Evolutionary conservation across 2,113 vertebrate species (phyloP).

Genomic region (Austrofundulus limnaeus): DNA sequence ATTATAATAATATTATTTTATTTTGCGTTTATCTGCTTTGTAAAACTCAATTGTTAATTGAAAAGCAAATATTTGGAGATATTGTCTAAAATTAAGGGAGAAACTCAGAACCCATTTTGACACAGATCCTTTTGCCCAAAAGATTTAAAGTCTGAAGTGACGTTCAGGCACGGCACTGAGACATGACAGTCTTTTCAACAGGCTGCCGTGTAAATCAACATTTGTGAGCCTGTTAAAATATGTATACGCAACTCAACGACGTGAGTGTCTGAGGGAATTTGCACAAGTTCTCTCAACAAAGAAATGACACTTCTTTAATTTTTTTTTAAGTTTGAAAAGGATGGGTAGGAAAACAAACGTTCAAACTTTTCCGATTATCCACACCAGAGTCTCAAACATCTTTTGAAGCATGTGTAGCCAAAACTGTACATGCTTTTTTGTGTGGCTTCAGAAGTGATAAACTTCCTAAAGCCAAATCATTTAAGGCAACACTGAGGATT

Average conservation of each 20-base stretch:
- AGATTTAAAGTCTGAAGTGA: slow-evolving; percentile 9
- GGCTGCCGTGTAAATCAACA: slow-evolving; percentile 22
- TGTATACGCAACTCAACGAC: slow-evolving; percentile 15
- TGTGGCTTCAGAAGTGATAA: slow-evolving; percentile 1
- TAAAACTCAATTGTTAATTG: slow-evolving; percentile 8
- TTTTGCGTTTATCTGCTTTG: not conserved
- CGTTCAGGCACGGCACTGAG: slow-evolving; percentile 4
- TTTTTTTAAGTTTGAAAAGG: too few species aligned
- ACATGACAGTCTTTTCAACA: slow-evolving; percentile 26
- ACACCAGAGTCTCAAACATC: not conserved
- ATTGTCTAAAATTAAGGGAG: not conserved
- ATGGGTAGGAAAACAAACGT: not conserved
- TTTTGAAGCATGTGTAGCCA: not conserved
- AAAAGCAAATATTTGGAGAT: not conserved
- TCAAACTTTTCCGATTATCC: not conserved
- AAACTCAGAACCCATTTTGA: slow-evolving; percentile 10
- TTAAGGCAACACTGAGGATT: slow-evolving; percentile 7
- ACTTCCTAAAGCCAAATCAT: not conserved
- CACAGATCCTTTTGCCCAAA: slow-evolving; percentile 4
- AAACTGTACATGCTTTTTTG: slow-evolving; percentile 4
- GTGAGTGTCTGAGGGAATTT: slow-evolving; percentile 8
- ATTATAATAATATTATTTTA: not conserved
- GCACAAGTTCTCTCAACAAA: slow-evolving; percentile 14
- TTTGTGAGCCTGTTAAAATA: slow-evolving; percentile 27
- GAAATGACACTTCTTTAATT: not conserved